Evolutionary conservation across 2,888 invertebrate genomes (phyloP).

Genomic region (Cephalotes varians): DNA sequence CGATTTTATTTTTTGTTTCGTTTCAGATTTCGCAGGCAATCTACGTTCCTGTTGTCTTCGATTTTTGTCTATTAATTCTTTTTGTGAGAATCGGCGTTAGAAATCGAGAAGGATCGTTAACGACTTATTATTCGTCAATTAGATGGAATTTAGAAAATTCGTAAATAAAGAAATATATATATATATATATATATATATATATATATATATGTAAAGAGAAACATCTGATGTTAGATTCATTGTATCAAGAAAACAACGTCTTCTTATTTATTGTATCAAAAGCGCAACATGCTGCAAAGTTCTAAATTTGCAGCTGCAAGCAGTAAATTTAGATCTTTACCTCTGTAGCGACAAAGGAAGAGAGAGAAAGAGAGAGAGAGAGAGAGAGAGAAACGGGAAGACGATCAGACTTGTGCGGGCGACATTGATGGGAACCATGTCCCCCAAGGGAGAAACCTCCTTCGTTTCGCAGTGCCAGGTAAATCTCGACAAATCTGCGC

Average conservation of each 20-base stretch:
- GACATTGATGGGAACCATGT: slow-evolving; percentile 55
- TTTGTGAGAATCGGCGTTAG: not conserved
- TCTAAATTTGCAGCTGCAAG: too few species aligned
- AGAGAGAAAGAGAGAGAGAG: not conserved
- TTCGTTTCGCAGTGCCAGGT: slow-evolving; percentile 63
- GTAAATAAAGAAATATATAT: too few species aligned
- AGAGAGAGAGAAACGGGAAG: not conserved
- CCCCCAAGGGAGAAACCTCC: slow-evolving; percentile 44
- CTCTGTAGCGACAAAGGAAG: too few species aligned
- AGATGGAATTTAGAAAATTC: too few species aligned
- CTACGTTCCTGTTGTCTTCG: not conserved
- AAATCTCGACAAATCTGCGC: slow-evolving; percentile 66
- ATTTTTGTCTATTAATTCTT: not conserved
- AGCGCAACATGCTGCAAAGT: too few species aligned
- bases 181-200: too few species aligned
- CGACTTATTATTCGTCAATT: not conserved
- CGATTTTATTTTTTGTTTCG: not conserved
- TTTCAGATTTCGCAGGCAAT: not conserved
- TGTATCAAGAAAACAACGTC: too few species aligned
- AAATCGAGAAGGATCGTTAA: not conserved
- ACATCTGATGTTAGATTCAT: too few species aligned
- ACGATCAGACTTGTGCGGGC: not conserved
- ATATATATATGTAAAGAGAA: too few species aligned
- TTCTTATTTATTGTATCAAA: too few species aligned
- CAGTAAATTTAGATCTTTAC: too few species aligned